A percentile compares a stretch with the other conserved stretches of the same genome.
phyloP scores from a whole-genome alignment of 2,888 invertebrate genomes.

The Lordiphosa fenestrarum region DNA sequence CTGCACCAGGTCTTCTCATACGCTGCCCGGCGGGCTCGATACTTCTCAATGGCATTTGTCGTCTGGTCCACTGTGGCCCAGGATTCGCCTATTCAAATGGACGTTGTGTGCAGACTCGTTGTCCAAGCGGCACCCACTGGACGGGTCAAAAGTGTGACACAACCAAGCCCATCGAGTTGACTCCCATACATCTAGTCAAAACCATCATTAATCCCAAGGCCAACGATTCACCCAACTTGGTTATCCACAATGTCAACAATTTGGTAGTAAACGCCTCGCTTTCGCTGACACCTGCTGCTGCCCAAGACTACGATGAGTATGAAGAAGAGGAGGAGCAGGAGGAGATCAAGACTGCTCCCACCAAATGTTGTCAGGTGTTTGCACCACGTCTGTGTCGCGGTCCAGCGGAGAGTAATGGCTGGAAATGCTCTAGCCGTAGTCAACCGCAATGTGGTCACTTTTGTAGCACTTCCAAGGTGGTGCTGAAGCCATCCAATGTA shows the following conservation, averaged over 20 bases:
- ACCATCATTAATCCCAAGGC: conserved; percentile 37
- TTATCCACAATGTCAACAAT: conserved; percentile 58
- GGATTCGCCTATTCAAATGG: conserved; percentile 41
- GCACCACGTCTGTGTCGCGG: conserved; percentile 64
- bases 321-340: conserved; percentile 23
- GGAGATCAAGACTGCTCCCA: neutral
- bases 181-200: conserved; percentile 38
- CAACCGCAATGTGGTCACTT: conserved; percentile 63
- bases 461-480: conserved; percentile 60
- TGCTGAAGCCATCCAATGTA: conserved; percentile 45
- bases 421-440: conserved; percentile 64
- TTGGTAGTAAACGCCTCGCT: conserved; percentile 51
- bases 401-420: conserved; percentile 27
- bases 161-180: conserved; percentile 37
- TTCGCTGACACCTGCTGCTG: conserved; percentile 13
- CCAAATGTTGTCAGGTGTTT: conserved; percentile 64
- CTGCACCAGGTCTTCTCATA: conserved; percentile 28
- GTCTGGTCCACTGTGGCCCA: conserved; percentile 59
- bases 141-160: conserved; percentile 51
- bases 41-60: conserved; percentile 49
- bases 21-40: conserved; percentile 60
- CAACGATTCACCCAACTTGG: conserved; percentile 31
- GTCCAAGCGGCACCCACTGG: conserved; percentile 68
- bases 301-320: conserved; percentile 23
- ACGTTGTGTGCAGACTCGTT: conserved; percentile 51